Evolutionary conservation across 1,140 invertebrate genomes (phyloP).

Genomic region (Euwallacea fornicatus): DNA sequence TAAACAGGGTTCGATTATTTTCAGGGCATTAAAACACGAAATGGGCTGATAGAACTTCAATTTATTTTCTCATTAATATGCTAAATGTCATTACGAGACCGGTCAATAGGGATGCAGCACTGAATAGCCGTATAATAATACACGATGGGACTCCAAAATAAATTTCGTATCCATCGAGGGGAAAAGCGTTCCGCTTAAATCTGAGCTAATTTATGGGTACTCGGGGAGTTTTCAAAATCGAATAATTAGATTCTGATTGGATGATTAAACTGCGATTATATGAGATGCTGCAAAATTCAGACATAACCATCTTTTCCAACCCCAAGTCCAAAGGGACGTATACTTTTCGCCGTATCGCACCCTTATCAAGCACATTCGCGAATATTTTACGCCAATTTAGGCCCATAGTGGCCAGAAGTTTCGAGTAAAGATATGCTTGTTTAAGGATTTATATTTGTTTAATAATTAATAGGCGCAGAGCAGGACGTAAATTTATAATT

Average conservation of each 20-base stretch:
- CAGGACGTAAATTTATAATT: background rate
- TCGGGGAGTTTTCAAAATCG: slow-evolving; percentile 6
- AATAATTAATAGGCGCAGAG: background rate
- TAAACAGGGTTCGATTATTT: slow-evolving; percentile 37
- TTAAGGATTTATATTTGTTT: slow-evolving; percentile 3
- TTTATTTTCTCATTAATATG: slow-evolving; percentile 51
- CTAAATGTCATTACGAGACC: slow-evolving; percentile 47
- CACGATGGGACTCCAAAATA: slow-evolving; percentile 27
- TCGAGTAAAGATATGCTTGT: background rate
- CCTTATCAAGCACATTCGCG: background rate
- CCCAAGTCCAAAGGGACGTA: background rate
- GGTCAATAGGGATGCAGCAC: slow-evolving; percentile 36
- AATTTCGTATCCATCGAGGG: slow-evolving; percentile 17
- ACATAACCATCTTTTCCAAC: background rate
- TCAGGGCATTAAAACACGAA: slow-evolving; percentile 44
- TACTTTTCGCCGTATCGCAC: background rate
- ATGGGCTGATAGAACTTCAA: slow-evolving; percentile 48
- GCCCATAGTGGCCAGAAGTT: background rate
- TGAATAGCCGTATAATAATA: slow-evolving; percentile 36
- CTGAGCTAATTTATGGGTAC: slow-evolving; percentile 17
- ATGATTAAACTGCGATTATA: background rate
- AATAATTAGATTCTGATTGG: slow-evolving; percentile 4
- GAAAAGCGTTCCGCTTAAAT: slow-evolving; percentile 16
- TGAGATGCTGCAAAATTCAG: background rate
- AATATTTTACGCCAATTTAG: background rate